Base-by-base conservation (phyloP, 2,888 invertebrate species). In the Blastobasis adustella region DNA sequence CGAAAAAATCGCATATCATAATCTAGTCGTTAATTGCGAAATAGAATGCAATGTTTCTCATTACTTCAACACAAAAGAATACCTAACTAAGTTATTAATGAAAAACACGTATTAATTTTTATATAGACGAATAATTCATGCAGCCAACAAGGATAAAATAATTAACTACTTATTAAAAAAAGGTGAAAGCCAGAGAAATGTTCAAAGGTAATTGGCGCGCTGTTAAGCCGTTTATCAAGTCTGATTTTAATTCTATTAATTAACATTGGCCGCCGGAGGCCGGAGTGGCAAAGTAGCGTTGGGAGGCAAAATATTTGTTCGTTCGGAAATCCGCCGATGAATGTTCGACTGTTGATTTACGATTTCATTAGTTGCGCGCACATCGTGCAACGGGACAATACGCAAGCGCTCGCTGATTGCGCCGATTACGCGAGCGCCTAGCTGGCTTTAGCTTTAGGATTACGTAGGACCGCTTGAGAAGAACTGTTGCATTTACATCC, bases 351-450 rank as follows among this genome's bases (percentile, higher is more conserved):
- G 79, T 82, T 84, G 83, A 85, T 84, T 84, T 84, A 85, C 78
- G 80, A 81, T 82, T 84, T 83, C 83, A 84, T 83, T 83, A 82
- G 78, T 78, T 72, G 69, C 69, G 62, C 67, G 66, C 65, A 63
- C 59, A 60, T 62, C 67, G 72, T 69, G 71, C 67, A 65, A 70
- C 69, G 68, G 68, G 68, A 69, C 74, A 73, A 71, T 70, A 65
- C 64, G 55, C 51, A 58, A 64, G 56, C 52, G 59, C 58, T 51
- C 51, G 67, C 73, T 75, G 78, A 81, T 79, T 82, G 76, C 61
- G 55, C 54, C 62, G 62, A 69, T 68, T 69, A 71, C 66, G 61
- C 52, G 55, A 40, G 3, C 40, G 40, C 40, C 9, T 42, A 42
- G 9, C 9, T 42, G 6, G 9, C 23, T 23, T 23, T 23, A 23